Conservation (phyloP, 1,140 invertebrate genomes). For the Scaptomyza pallida region DNA sequence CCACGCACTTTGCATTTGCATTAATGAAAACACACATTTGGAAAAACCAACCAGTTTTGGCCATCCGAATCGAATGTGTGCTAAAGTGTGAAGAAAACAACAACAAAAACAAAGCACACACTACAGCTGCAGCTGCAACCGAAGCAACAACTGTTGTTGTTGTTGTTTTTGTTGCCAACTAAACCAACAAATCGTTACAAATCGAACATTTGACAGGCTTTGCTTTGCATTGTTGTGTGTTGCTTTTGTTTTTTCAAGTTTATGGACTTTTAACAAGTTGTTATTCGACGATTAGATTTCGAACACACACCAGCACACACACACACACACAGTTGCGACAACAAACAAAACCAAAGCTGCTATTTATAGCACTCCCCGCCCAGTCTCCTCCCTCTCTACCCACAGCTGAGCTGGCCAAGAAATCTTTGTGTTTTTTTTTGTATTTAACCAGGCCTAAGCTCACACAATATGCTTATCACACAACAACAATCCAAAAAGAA, state of each 20-base stretch:
- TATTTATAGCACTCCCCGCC: no score
- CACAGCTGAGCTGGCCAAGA: no score
- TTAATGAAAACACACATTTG: slow-evolving; percentile 51
- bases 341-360: slow-evolving; percentile 22
- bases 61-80: slow-evolving; percentile 40
- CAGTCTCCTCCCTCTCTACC: no score
- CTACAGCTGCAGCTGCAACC: slow-evolving; percentile 24
- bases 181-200: slow-evolving; percentile 23
- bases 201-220: slow-evolving; percentile 12
- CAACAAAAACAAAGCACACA: no score
- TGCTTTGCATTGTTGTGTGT: background rate
- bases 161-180: slow-evolving; percentile 11
- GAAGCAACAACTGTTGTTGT: background rate
- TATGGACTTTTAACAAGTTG: slow-evolving; percentile 41
- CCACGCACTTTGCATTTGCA: slow-evolving; percentile 46
- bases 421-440: background rate
- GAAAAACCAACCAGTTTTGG: slow-evolving; percentile 45
- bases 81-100: slow-evolving; percentile 38
- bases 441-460: no score
- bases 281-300: slow-evolving; percentile 33
- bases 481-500: slow-evolving; percentile 1
- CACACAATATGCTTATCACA: slow-evolving; percentile 7
- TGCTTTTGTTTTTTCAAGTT: slow-evolving; percentile 34
- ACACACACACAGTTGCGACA: slow-evolving; percentile 28
- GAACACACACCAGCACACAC: no score